phyloP scores from a whole-genome alignment of 2,113 vertebrate genomes.

The Chaenocephalus aceratus region DNA sequence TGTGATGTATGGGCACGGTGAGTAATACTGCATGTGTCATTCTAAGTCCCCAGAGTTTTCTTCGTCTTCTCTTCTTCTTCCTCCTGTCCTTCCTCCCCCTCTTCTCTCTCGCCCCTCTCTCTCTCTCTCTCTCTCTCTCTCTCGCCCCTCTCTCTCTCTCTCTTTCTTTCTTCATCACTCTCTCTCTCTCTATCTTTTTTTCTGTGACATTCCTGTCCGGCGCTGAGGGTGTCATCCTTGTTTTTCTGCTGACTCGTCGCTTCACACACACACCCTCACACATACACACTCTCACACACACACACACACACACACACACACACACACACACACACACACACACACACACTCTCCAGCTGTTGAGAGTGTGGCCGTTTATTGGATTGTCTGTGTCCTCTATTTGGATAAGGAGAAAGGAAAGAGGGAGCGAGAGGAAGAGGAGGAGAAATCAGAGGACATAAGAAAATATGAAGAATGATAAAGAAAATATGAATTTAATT shows the following conservation, averaged over 20 bases:
- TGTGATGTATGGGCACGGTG: conserved; percentile 66
- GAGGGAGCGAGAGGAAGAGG: conserved; percentile 21
- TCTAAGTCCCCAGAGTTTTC: conserved; percentile 71
- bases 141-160: no score
- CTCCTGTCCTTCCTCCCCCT: conserved; percentile 27
- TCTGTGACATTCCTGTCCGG: conserved; percentile 77
- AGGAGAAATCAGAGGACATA: conserved; percentile 28
- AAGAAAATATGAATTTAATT: no score
- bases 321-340: conserved; percentile 20
- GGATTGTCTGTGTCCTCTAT: conserved; percentile 82
- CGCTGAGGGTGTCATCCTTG: conserved; percentile 75
- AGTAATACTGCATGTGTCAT: conserved; percentile 79
- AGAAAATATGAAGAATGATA: neutral
- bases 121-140: conserved; percentile 29
- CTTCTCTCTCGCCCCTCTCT: conserved; percentile 13
- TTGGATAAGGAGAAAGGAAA: conserved; percentile 73
- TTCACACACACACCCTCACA: conserved; percentile 9
- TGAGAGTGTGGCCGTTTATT: conserved; percentile 74
- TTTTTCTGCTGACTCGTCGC: conserved; percentile 73
- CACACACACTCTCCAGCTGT: conserved; percentile 77
- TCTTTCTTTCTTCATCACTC: conserved; percentile 21
- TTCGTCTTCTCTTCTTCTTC: conserved; percentile 40
- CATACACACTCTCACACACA: conserved; percentile 37
- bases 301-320: neutral
- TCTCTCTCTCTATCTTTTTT: conserved; percentile 39